Base-by-base conservation (phyloP, 2,888 invertebrate species). In the Acrocyrtus sp. region DNA sequence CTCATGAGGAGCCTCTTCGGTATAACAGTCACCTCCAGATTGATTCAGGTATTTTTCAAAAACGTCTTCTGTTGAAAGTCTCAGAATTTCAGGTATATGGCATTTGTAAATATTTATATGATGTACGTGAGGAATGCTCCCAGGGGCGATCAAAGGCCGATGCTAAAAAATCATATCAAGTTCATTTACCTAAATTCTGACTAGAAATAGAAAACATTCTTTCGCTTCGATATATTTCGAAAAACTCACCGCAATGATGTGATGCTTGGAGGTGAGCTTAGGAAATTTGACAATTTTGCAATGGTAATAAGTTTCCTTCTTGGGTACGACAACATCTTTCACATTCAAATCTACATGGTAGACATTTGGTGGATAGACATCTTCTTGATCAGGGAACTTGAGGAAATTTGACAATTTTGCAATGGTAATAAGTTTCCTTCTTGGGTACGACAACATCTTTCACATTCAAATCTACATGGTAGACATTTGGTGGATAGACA, bases 31-130 rank as follows among this genome's bases (percentile, higher is more conserved):
- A 84, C 81, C 90, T 12, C 85, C 88, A 17, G 88, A 87, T 3
- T 90, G 88, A 50, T 89, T 88, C 0, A 90, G 87, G 86, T 90
- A 92, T 12, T 88, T 91, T 90, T 88, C 91, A 91, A 85, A 82
- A 47, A 84, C 83, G 21, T 50, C 72, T 45, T 74, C 66, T 53
- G 65, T 27, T 3, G 70, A 47, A 15, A 63, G 39, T 43, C 77
- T 61, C 17, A 76, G 41, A 19, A 76, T 29, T 76, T 76, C 70
- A 1, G 78, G 76, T 12, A 72, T 56, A n/a, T 73, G 63, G 83
- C 95, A 96, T 83, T 94, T 93, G 84, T 94, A 94, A 51, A 96
- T 84, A 56, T 95, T 90, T 89, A 95, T 92, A 83, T 95, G 95
- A 84, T 95, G 95, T 0, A 95, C 91, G 62, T 92, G 86, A 0